A percentile compares a stretch with the other conserved stretches of the same genome.
These are phyloP conservation scores for Mastomys natalensis DNA, from an alignment of 2,113 vertebrate species.

Conservation along the genomic window DNA sequence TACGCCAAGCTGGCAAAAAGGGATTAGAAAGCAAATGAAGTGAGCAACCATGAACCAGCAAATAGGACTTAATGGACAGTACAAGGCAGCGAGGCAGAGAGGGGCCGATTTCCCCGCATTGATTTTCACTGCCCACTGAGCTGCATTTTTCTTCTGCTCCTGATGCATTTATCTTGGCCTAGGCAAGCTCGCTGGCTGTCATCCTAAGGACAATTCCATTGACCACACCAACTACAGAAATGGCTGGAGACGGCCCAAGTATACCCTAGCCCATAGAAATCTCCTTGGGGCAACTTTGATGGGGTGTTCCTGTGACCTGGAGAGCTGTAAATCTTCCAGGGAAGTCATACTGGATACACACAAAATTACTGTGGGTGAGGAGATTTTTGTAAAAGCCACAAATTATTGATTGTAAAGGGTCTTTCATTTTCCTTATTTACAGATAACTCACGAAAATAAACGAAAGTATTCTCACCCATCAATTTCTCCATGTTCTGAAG, in stretches of 20 bases:
- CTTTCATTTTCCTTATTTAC: not conserved
- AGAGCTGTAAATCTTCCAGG: not conserved
- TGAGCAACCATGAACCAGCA: slow-evolving; percentile 81
- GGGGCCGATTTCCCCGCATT: slow-evolving; percentile 73
- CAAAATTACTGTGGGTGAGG: not conserved
- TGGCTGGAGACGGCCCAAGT: not conserved
- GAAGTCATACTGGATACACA: not conserved
- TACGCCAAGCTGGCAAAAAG: slow-evolving; percentile 74
- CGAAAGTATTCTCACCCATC: not conserved
- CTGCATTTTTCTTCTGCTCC: slow-evolving; percentile 67
- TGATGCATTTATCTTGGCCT: slow-evolving; percentile 75
- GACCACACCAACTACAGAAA: slow-evolving; percentile 2
- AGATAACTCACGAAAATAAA: slow-evolving; percentile 52
- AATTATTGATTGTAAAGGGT: not conserved
- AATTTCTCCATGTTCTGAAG: not conserved
- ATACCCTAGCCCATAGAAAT: slow-evolving; percentile 7
- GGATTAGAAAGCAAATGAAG: slow-evolving; percentile 82
- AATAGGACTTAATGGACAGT: slow-evolving; percentile 79
- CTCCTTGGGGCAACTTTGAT: not conserved
- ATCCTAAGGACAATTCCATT: slow-evolving; percentile 61
- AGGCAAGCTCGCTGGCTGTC: slow-evolving; percentile 63
- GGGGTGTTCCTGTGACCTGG: not conserved
- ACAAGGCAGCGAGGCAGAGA: slow-evolving; percentile 76
- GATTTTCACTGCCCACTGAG: slow-evolving; percentile 81
- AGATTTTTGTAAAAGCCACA: slow-evolving; percentile 8